Evolutionary conservation across 92 coral and sea anemone genomes (phyloP).

Genomic region (Porites divaricata): DNA sequence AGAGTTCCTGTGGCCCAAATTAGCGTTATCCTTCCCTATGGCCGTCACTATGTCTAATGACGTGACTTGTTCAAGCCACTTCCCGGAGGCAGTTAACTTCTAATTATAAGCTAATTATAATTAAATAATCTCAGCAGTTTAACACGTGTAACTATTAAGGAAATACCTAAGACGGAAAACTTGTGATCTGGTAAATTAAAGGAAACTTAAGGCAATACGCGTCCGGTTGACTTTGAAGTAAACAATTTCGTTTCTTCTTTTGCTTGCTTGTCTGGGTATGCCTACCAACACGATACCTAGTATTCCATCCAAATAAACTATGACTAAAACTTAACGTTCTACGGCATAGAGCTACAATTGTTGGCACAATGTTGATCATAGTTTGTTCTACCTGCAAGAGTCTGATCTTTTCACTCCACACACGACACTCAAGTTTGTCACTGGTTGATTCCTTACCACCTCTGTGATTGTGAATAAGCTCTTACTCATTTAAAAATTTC

Average conservation of each 20-base stretch:
- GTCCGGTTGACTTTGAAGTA: background rate
- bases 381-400: too few relatives aligned
- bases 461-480: background rate
- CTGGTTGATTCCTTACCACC: too few relatives aligned
- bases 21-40: background rate
- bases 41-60: conserved; percentile 5
- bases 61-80: background rate
- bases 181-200: background rate
- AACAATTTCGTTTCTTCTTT: background rate
- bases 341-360: too few relatives aligned
- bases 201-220: background rate
- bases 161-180: background rate
- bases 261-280: too few relatives aligned
- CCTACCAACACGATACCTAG: too few relatives aligned
- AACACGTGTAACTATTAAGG: background rate
- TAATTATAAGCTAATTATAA: background rate
- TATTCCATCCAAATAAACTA: too few relatives aligned
- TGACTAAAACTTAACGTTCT: too few relatives aligned
- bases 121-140: background rate
- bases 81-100: background rate
- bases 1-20: conserved; percentile 4
- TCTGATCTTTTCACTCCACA: too few relatives aligned
- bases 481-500: too few relatives aligned
- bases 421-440: too few relatives aligned
- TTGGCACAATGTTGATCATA: too few relatives aligned